Conservation (phyloP, 2,113 vertebrate species). For the Alligator mississippiensis region DNA sequence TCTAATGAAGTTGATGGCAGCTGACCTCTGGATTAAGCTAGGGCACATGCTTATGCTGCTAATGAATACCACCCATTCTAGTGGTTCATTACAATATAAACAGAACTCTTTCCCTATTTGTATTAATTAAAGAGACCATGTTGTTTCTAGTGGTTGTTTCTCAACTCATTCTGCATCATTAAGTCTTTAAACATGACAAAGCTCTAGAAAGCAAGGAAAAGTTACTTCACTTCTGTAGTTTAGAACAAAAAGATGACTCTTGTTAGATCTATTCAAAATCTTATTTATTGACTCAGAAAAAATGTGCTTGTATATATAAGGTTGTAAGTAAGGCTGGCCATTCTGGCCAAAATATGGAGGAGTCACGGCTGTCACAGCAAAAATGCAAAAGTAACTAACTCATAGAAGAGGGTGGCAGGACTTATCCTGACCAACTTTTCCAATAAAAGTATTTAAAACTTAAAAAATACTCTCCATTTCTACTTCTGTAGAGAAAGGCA, state of each 20-base stretch:
- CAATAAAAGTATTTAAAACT: neutral
- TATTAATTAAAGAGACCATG: neutral
- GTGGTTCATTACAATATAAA: neutral
- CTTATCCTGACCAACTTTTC: too few species aligned
- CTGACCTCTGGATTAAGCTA: neutral
- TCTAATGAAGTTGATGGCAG: neutral
- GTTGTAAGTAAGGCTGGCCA: neutral
- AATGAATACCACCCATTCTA: neutral
- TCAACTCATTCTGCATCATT: neutral
- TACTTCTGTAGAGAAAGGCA: neutral
- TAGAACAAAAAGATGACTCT: neutral
- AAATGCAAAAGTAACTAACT: rapidly evolving
- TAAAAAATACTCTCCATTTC: neutral
- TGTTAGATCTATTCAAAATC: neutral
- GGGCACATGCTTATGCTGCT: neutral
- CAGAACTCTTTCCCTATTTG: neutral
- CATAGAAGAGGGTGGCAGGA: neutral
- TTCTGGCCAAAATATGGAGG: neutral
- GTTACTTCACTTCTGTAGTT: neutral
- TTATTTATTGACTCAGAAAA: constrained; percentile 3
- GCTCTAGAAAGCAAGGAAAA: neutral
- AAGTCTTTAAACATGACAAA: neutral
- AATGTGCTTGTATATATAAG: neutral
- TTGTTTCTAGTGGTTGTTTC: neutral
- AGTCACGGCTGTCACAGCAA: neutral